Evolutionary conservation across 2,797 vertebrate species (phyloP), one percentile per base, ranked within the genome.

Genomic region (Neosilurus mollespiculum): DNA sequence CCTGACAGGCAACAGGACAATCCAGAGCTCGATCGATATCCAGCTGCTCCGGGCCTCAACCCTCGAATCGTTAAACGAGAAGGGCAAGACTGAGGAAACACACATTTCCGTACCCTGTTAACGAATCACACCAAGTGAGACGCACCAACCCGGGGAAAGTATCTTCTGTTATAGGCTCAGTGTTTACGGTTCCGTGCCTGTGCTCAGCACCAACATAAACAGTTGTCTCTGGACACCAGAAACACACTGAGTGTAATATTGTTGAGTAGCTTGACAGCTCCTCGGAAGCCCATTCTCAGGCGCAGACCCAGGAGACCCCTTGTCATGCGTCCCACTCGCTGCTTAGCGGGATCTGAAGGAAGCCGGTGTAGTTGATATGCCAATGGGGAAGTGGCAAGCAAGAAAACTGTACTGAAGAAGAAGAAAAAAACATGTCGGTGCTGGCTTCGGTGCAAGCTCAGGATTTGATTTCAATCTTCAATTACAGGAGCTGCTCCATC

Each of bases 21-120:
- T 78, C 58, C 51, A n/a, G 58, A 66, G 83, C 65, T 59, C 20
- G 75, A 72, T 84, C 84, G 69, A 83, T 62, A 53, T 54, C 49
- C 64, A 70, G 65, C 61, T 12, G 34, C 1, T 22, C 16, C 26
- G 24, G 54, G 67, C 54, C 16, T 80, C 76, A 75, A 82, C 59
- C 43, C 59, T 61, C n/a, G 61, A n/a, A 89, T 92, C 89, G 90
- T 93, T 92, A 93, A 92, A 91, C 78, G 80, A 87, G 90, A 64
- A 70, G 90, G 83, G 75, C 75, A 62, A 49, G 73, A 75, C 84
- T 83, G 85, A 88, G 85, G 90, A 88, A 89, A 90, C 90, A 87
- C 80, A 81, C 85, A 89, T 34, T 24, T 43, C 43, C 26, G 24
- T 64, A 85, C 37, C 72, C 43, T 8, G 51, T 83, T 64, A 49